phyloP scores from a whole-genome alignment of 2,113 vertebrate species.

The Arenaria interpres region DNA sequence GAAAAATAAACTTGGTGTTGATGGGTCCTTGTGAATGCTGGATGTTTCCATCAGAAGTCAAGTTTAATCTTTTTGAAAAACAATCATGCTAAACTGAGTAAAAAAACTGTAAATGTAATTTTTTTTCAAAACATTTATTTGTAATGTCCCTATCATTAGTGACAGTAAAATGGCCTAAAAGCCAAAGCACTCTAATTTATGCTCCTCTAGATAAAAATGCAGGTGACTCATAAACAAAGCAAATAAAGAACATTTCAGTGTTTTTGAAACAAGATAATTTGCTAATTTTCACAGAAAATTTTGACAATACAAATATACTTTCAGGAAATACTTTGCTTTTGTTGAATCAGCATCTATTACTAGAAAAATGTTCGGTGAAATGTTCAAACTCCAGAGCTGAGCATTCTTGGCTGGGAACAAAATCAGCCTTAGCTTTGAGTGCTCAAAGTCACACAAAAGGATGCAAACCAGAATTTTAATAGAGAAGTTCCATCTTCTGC shows the following conservation, averaged over 20 bases:
- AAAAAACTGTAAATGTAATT: neutral
- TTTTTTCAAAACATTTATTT: neutral
- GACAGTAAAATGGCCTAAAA: neutral
- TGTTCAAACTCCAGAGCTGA: neutral
- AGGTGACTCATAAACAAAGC: neutral
- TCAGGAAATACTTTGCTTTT: neutral
- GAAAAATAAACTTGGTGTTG: neutral
- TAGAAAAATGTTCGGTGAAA: neutral
- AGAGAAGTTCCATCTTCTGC: neutral
- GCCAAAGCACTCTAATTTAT: neutral
- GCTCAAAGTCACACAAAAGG: neutral
- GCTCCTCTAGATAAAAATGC: neutral
- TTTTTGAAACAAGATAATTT: neutral
- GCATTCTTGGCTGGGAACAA: neutral
- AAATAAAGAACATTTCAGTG: neutral
- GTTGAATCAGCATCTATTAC: neutral
- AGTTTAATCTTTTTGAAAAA: neutral
- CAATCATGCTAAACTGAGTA: neutral
- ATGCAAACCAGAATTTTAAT: neutral
- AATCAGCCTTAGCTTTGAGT: neutral
- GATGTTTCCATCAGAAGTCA: neutral
- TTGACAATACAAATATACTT: neutral
- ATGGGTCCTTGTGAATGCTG: neutral
- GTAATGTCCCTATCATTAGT: neutral
- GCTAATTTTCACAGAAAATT: neutral